Evolutionary conservation across 2,113 vertebrate genomes (phyloP), one percentile per base, ranked within the genome.

Genomic region (Pseudopodoces humilis): DNA sequence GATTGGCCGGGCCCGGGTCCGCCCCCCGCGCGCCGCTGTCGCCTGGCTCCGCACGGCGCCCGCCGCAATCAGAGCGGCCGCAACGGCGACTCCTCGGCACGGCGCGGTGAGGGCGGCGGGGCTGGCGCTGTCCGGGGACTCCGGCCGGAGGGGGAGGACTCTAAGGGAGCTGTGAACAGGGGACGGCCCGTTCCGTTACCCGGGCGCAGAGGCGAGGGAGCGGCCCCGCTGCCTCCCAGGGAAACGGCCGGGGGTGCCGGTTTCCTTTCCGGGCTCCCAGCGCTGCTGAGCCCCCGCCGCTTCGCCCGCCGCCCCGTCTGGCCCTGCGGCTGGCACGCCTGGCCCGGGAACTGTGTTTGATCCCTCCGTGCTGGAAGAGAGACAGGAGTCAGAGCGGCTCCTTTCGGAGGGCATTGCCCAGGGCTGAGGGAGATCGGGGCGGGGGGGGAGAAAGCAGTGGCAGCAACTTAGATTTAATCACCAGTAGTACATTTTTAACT

Each of bases 61-160:
- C 1, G 28, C 80, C 27, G 69, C 86, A 92, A 65, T 88, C 68
- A n/a, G 69, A 37, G 83, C 25, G 52, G 59, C 50, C 8, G 63
- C 8, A 39, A 25, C 17, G 28, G 55, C 8, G 37, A 11, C 21
- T 4, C 0, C 1, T 15, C 6, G 1, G 68, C 10, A 0, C 20
- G 46, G 55, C 8, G 28, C 4, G 90, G 96, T 94, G 86, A 94
- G 96, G 50, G 41, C 7, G 56, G 41, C 11, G 62, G 43, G 33
- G 16, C 15, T 20, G 71, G 71, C 24, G 19, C 28, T 13, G 59
- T 7, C 7, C 11, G 14, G 28, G 59, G 46, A 13, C 16, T 55
- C 13, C 18, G 33, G 44, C 46, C 9, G 24, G 23, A 14, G 11
- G 46, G 63, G 31, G 11, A 8, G 50, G 27, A 12, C 47, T 31